These are phyloP conservation scores for Thaumatotibia leucotreta DNA, from an alignment of 1,140 invertebrate species.

Conservation along the genomic window DNA sequence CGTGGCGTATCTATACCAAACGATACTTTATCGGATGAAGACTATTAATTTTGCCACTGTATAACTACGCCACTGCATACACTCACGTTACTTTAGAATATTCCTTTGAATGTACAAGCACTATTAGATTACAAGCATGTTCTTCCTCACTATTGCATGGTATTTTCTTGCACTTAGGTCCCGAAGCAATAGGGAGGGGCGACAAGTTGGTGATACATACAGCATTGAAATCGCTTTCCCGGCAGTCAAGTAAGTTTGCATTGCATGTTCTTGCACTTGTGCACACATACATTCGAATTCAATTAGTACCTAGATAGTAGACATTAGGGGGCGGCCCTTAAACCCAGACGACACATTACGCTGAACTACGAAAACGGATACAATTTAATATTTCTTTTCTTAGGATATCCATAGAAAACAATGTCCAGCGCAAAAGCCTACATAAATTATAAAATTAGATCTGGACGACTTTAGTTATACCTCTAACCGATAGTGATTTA, in stretches of 20 bases:
- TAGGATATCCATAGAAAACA: neutral
- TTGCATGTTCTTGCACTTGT: slow-evolving; percentile 43
- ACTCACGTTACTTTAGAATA: neutral
- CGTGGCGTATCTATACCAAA: no score
- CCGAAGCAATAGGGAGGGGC: slow-evolving; percentile 79
- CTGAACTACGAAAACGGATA: neutral
- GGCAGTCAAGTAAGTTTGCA: slow-evolving; percentile 89
- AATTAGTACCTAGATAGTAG: no score
- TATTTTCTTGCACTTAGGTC: slow-evolving; percentile 71
- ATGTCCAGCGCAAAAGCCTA: neutral
- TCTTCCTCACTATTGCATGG: slow-evolving; percentile 70
- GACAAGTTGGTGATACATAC: slow-evolving; percentile 88
- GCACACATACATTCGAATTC: slow-evolving; percentile 21
- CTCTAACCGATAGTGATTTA: neutral
- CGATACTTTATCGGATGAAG: no score
- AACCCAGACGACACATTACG: neutral
- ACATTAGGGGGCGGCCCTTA: neutral
- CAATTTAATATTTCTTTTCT: neutral
- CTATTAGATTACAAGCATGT: slow-evolving; percentile 43
- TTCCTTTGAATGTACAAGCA: neutral
- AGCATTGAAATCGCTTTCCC: slow-evolving; percentile 93
- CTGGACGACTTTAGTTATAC: neutral
- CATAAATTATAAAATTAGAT: neutral
- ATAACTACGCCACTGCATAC: no score
- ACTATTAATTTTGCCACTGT: no score